These are phyloP conservation scores for Brienomyrus longianalis DNA, from an alignment of 2,113 vertebrate genomes.

Conservation along the genomic window DNA sequence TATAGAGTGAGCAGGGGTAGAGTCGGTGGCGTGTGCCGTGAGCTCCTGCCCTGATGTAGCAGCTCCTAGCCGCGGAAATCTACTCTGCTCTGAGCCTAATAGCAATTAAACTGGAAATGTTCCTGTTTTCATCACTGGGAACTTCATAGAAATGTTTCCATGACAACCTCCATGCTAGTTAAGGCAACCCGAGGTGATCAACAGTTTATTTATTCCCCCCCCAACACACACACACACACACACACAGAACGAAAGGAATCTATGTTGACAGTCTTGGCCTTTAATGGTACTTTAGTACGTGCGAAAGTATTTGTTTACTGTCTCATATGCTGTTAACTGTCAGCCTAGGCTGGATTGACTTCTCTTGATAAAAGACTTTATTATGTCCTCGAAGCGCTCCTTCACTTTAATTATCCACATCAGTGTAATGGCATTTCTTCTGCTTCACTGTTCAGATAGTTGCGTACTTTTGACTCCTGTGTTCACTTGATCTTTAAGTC, in stretches of 20 bases:
- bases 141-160: conserved; percentile 91
- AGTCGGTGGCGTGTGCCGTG: conserved; percentile 28
- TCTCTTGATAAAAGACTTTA: conserved; percentile 84
- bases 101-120: conserved; percentile 86
- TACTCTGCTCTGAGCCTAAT: conserved; percentile 75
- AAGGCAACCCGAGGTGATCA: conserved; percentile 96
- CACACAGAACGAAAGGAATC: conserved; percentile 79
- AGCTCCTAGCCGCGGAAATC: conserved; percentile 62
- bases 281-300: conserved; percentile 91
- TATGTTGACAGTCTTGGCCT: conserved; percentile 98
- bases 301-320: conserved; percentile 95
- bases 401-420: conserved; percentile 80
- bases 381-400: conserved; percentile 76
- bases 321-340: conserved; percentile 92
- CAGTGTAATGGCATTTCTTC: conserved; percentile 71
- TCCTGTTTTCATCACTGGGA: conserved; percentile 82
- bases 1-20: conserved; percentile 25
- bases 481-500: conserved; percentile 58
- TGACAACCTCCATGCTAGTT: conserved; percentile 96
- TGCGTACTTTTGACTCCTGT: conserved; percentile 63
- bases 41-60: conserved; percentile 31
- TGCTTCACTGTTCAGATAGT: conserved; percentile 66
- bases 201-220: conserved; percentile 58
- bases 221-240: conserved; percentile 28
- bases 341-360: conserved; percentile 77